Percentiles rank a stretch among this genome's conserved stretches.
Conservation (phyloP, 35 echinoderm and acorn worm species). For the Lytechinus variegatus region DNA sequence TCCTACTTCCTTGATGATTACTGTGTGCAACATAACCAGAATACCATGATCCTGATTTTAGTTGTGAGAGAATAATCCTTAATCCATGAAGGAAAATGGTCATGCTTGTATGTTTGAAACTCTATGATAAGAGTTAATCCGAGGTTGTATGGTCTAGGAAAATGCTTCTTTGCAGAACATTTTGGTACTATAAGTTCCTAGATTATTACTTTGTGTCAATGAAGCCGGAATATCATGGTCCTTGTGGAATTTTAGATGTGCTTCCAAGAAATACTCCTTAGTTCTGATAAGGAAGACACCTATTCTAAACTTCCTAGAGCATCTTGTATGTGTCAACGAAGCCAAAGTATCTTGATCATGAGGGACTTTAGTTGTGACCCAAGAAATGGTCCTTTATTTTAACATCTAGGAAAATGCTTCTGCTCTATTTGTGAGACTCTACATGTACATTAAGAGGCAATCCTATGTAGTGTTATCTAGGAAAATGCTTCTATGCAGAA, state of each 20-base stretch:
- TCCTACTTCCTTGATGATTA: constrained; percentile 84
- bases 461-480: no score
- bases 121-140: no score
- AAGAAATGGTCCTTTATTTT: not conserved
- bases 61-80: not conserved
- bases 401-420: not conserved
- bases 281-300: no score
- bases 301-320: no score
- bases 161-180: not conserved
- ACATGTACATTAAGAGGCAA: not conserved
- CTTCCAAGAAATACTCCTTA: no score
- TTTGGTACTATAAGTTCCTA: not conserved
- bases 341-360: no score
- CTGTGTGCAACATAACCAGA: constrained; percentile 86
- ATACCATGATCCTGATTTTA: constrained; percentile 75
- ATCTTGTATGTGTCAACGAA: no score
- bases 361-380: not conserved
- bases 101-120: no score
- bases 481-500: no score
- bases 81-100: no score
- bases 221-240: constrained; percentile 80
- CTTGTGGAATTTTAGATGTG: constrained; percentile 2
- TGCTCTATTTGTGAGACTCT: not conserved
- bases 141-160: not conserved
- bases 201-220: constrained; percentile 85